These are phyloP conservation scores for Hippolais icterina DNA, from an alignment of 2,113 vertebrate species.

Conservation along the genomic window DNA sequence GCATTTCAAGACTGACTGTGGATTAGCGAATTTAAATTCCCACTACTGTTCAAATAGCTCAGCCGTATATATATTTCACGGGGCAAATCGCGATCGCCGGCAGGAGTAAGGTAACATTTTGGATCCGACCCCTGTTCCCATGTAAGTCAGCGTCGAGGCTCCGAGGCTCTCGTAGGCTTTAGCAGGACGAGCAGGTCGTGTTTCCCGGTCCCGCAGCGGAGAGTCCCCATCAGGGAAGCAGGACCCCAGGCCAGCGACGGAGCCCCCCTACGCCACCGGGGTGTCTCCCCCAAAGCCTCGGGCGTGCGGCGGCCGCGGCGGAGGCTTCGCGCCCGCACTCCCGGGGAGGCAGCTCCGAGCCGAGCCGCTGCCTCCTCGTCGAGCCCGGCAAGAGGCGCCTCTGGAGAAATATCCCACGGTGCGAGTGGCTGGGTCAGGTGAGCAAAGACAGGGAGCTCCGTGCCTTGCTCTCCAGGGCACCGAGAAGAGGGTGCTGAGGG, in stretches of 20 bases:
- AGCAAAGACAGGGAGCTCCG: neutral
- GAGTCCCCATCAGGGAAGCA: fast-evolving
- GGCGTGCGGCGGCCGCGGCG: neutral
- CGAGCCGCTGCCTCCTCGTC: too few species aligned
- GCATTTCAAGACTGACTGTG: neutral
- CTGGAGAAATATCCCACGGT: neutral
- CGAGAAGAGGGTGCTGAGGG: neutral
- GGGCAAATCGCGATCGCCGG: neutral
- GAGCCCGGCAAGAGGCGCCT: neutral
- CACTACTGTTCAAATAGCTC: conserved; percentile 45
- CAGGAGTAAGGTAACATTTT: conserved; percentile 33
- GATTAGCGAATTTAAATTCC: conserved; percentile 40
- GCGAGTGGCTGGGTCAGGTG: neutral
- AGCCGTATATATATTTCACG: conserved; percentile 2
- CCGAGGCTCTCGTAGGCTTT: neutral
- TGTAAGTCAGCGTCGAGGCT: neutral
- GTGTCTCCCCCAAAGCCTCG: too few species aligned
- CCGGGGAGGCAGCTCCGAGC: neutral
- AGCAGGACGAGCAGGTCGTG: neutral
- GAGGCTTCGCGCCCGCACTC: neutral
- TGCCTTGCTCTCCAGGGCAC: neutral
- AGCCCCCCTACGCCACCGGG: neutral
- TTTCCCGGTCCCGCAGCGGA: neutral
- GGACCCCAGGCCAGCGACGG: neutral
- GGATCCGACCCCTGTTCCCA: neutral